These are phyloP conservation scores for Andrena chrysosceles DNA, from an alignment of 2,888 invertebrate species.

Conservation along the genomic window DNA sequence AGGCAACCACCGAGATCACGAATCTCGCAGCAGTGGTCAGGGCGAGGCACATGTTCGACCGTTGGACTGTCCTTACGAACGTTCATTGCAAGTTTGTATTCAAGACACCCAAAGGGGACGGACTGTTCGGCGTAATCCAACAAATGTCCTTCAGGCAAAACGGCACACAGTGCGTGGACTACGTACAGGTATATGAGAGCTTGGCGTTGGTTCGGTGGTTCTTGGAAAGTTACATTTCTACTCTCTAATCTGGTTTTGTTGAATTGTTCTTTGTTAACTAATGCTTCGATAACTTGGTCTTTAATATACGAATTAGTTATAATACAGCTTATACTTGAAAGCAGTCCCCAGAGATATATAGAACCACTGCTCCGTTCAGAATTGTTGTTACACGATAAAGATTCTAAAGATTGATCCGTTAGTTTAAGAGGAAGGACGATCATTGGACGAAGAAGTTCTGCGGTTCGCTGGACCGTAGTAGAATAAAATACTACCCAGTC, in stretches of 20 bases:
- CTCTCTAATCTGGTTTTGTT: neutral
- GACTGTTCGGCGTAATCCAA: constrained; percentile 86
- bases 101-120: constrained; percentile 77
- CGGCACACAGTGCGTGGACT: constrained; percentile 85
- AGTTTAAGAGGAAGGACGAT: constrained; percentile 79
- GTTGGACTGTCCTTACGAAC: constrained; percentile 55
- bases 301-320: neutral
- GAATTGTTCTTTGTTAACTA: neutral
- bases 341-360: too few relatives aligned
- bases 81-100: constrained; percentile 76
- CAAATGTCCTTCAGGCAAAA: constrained; percentile 83
- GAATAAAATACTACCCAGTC: constrained; percentile 68
- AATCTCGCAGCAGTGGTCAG: constrained; percentile 57
- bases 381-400: neutral
- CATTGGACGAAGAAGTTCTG: constrained; percentile 79
- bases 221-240: neutral
- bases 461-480: constrained; percentile 79
- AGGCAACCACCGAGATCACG: constrained; percentile 34
- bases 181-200: constrained; percentile 80
- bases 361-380: neutral
- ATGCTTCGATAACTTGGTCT: too few relatives aligned
- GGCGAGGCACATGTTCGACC: constrained; percentile 52
- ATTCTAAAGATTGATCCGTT: constrained; percentile 32
- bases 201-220: neutral
- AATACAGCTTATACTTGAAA: neutral